Evolutionary conservation across 2,888 invertebrate genomes (phyloP), one percentile per base, ranked within the genome.

Genomic region (Glyphotaelius pellucidus): DNA sequence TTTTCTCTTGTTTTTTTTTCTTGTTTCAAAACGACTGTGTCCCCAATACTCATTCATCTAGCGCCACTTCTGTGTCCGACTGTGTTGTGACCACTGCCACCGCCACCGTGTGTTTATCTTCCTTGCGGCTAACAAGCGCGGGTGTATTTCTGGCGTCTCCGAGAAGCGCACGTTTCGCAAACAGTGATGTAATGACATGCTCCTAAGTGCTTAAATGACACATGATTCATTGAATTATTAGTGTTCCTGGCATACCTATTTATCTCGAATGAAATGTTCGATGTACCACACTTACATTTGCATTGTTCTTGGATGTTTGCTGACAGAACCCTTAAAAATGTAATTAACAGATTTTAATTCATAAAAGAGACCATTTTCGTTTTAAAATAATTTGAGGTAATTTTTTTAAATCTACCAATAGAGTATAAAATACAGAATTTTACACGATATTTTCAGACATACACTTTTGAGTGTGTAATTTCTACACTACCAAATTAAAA

Each of bases 1-100:
- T 35, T 90, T 81, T 89, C 89, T n/a, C 85, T 85, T 79, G 83
- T 81, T 67, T 67, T 87, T 47, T 92, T 79, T 81, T 90, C 85
- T 87, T 88, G 81, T 91, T 92, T 91, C 90, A 47, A 88, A 93
- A 91, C 87, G 92, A 92, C 85, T 90, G 52, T 92, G 92, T 93
- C 93, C 92, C 93, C 93, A 91, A 90, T 93, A 92, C 90, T 86
- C 93, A 92, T 93, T 93, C 93, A 92, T 93, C 87, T 90, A 38
- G 67, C 25, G 80, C 35, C 52, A 80, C 79, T 38, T 42, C 38
- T 30, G 81, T 42, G 9, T 89, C 89, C 90, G 86, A 79, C 35
- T 38, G 31, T 83, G 90, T 47, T 83, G 83, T 83, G 83, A 67
- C 67, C 67, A 67, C 67, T 3, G 52, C 19, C 52, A 52, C 52